These are phyloP conservation scores for Stictocephala bisonia DNA, from an alignment of 2,888 invertebrate genomes.

Conservation along the genomic window DNA sequence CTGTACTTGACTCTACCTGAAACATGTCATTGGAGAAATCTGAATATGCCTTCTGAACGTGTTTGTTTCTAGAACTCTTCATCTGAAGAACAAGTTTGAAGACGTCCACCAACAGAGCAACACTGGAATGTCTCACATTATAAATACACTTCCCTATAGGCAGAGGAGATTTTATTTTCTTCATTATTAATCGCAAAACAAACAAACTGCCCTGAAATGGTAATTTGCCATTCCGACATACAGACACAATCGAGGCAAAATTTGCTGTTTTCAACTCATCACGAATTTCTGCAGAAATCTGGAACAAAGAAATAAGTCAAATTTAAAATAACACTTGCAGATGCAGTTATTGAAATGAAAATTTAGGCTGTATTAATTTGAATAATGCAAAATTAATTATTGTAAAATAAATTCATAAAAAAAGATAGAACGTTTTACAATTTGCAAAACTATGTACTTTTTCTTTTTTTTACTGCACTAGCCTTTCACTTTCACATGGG, in stretches of 20 bases:
- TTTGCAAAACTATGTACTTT: no score
- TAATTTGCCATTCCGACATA: background rate
- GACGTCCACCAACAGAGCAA: conserved; percentile 14
- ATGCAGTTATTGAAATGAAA: no score
- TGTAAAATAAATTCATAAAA: no score
- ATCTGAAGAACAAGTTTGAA: conserved; percentile 17
- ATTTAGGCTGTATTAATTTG: no score
- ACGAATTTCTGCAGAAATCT: background rate
- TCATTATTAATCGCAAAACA: conserved; percentile 2
- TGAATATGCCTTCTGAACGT: conserved; percentile 9
- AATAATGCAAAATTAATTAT: no score
- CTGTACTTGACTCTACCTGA: no score
- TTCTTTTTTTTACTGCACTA: no score
- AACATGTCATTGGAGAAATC: background rate
- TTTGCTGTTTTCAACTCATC: background rate
- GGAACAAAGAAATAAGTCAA: background rate
- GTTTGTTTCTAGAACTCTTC: conserved; percentile 10
- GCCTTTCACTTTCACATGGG: no score
- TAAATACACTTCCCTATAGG: background rate
- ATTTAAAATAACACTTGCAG: no score
- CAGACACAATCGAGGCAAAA: background rate
- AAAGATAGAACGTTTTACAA: no score
- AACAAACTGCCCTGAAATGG: conserved; percentile 37
- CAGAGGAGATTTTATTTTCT: background rate
- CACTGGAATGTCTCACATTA: conserved; percentile 3